Conservation (phyloP, 2,797 vertebrate genomes). For the Sebastes elongatus region DNA sequence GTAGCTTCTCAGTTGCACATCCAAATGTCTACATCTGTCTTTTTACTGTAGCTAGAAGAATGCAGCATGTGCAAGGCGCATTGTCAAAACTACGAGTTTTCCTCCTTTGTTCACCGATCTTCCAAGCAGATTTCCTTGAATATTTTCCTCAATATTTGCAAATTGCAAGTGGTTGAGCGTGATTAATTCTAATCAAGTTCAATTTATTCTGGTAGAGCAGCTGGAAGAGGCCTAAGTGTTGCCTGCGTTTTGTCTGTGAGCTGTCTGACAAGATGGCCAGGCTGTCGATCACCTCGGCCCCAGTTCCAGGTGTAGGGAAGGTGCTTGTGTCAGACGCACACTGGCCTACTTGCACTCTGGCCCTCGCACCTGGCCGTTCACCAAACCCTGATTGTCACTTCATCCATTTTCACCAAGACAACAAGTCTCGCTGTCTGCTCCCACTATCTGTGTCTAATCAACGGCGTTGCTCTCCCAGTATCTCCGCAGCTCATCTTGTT, state of each 20-base stretch:
- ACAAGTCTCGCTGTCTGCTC: slow-evolving; percentile 55
- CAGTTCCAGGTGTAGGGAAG: slow-evolving; percentile 82
- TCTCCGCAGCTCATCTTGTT: slow-evolving; percentile 73
- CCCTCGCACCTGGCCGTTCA: slow-evolving; percentile 81
- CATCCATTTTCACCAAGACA: slow-evolving; percentile 68
- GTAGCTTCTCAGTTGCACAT: slow-evolving; percentile 14
- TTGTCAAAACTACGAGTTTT: slow-evolving; percentile 19
- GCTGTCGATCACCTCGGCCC: slow-evolving; percentile 75
- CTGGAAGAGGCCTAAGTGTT: slow-evolving; percentile 79
- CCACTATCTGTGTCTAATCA: slow-evolving; percentile 69
- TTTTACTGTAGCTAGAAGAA: slow-evolving; percentile 5
- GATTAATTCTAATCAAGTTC: slow-evolving; percentile 86
- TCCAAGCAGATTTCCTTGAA: slow-evolving; percentile 63
- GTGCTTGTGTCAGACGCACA: slow-evolving; percentile 76
- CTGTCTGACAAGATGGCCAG: slow-evolving; percentile 73
- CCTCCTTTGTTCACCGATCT: slow-evolving; percentile 49
- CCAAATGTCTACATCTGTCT: slow-evolving; percentile 27
- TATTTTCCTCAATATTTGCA: slow-evolving; percentile 78
- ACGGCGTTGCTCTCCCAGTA: slow-evolving; percentile 58
- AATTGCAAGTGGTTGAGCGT: slow-evolving; percentile 77
- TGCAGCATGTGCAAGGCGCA: slow-evolving; percentile 1
- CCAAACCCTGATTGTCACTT: slow-evolving; percentile 73
- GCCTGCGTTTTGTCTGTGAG: slow-evolving; percentile 64
- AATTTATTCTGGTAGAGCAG: slow-evolving; percentile 85
- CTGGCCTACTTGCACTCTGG: slow-evolving; percentile 78